Conservation (phyloP, 2,113 vertebrate genomes). For the Laticauda laticaudata region DNA sequence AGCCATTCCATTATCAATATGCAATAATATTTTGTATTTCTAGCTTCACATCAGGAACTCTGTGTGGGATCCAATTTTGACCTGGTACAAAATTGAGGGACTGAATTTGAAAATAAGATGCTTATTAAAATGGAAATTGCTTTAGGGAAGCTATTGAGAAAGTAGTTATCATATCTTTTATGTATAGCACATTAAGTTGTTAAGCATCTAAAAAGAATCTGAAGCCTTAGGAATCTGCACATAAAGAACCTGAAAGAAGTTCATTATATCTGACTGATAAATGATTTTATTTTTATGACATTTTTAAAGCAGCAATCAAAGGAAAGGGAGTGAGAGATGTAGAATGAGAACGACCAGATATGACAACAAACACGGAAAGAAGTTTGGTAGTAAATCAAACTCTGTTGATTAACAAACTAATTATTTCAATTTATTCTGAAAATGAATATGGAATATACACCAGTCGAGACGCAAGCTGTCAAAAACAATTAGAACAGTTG, state of each 20-base stretch:
- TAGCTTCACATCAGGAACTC: not conserved
- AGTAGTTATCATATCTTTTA: not conserved
- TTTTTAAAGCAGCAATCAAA: not conserved
- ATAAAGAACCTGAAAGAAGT: not conserved
- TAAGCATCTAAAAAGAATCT: not conserved
- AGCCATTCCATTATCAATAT: not conserved
- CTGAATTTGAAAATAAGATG: not conserved
- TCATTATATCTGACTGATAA: not conserved
- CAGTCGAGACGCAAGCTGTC: slow-evolving; percentile 23
- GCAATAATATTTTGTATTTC: slow-evolving; percentile 1
- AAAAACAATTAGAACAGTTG: slow-evolving; percentile 20
- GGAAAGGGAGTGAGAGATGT: not conserved
- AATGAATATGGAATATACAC: slow-evolving; percentile 3
- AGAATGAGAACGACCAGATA: rapidly evolving
- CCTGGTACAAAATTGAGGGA: not conserved
- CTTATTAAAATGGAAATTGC: slow-evolving; percentile 3
- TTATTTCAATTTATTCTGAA: slow-evolving; percentile 11
- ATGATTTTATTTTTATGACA: not conserved
- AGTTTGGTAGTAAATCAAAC: not conserved
- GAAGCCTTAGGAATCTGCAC: not conserved
- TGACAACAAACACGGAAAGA: not conserved
- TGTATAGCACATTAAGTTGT: not conserved
- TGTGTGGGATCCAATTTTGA: not conserved
- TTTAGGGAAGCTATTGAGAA: not conserved
- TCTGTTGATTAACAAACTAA: slow-evolving; percentile 23